Evolutionary conservation across 2,888 invertebrate species (phyloP), one percentile per base, ranked within the genome.

Genomic region (Cotesia congregata): DNA sequence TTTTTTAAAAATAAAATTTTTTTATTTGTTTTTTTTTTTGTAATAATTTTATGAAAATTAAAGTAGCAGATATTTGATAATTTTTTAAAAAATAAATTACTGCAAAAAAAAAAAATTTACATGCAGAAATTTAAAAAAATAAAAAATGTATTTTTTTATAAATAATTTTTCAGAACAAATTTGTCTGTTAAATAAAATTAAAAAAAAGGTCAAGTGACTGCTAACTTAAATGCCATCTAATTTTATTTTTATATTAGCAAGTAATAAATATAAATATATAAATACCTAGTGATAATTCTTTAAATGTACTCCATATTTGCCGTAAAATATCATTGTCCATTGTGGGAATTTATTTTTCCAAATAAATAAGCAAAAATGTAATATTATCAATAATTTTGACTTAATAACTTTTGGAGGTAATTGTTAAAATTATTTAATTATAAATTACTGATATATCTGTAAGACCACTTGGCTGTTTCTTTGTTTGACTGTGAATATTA

Each of bases 261-360:
- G 30, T 30, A 30, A 61, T 7, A 4, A 61, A 38, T 72, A 38
- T 12, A 50, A 50, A 50, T 50, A 50, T 9, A 67, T 67, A 20
- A 30, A n/a, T 67, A 74, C 74, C 67, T 74, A 60, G 74, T 4
- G 74, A 30, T 6, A 74, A 67, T 61, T 67, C 74, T 15, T 60
- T 50, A n/a, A 74, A 15, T 60, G 74, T 67, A 5, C 12, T 68
- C 68, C 60, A 38, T 7, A 74, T 61, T 60, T 62, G 7, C 5
- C 59, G 61, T 17, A 60, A 62, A n/a, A 61, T 62, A 5, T 38
- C 39, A n/a, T 38, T 39, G 0, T 68, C 68, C 74, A 74, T 74
- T 40, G 20, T 39, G 3, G 1, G 64, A 65, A 59, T 67, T 30
- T 12, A 20, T 64, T 64, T 12, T 3, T 64, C 15, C 9, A 30